Percentiles rank a stretch among this genome's conserved stretches.
Evolutionary conservation across 2,797 vertebrate genomes (phyloP).

Genomic region (Sebastolobus alascanus): DNA sequence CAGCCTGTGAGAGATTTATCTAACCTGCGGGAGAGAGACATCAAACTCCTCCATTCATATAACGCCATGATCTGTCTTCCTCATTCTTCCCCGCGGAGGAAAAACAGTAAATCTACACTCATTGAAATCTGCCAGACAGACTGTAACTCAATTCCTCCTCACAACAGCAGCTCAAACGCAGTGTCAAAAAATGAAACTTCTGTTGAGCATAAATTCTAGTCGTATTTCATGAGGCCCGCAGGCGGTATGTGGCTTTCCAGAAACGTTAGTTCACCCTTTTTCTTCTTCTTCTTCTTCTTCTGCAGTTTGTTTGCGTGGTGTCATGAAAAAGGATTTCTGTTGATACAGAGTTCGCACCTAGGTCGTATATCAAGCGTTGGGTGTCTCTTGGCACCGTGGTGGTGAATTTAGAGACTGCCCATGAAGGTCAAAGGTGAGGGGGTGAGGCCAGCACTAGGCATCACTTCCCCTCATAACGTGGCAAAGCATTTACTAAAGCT

Average conservation of each 20-base stretch:
- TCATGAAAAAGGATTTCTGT: conserved; percentile 51
- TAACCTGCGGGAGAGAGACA: conserved; percentile 6
- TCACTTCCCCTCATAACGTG: conserved; percentile 27
- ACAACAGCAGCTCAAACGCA: conserved; percentile 18
- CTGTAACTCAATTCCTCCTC: conserved; percentile 56
- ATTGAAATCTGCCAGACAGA: conserved; percentile 37
- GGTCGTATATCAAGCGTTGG: conserved; percentile 56
- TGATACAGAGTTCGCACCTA: conserved; percentile 43
- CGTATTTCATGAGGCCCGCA: conserved; percentile 53
- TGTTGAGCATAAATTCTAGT: conserved; percentile 54
- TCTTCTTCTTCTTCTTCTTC: background rate
- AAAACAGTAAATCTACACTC: conserved; percentile 57
- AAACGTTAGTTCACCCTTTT: conserved; percentile 20
- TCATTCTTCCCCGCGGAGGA: conserved; percentile 39
- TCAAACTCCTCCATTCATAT: conserved; percentile 41
- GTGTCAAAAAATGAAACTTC: conserved; percentile 43
- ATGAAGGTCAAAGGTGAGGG: conserved; percentile 79
- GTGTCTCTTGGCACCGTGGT: conserved; percentile 71
- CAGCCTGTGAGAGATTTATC: conserved; percentile 22
- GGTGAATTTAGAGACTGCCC: conserved; percentile 84
- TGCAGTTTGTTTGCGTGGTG: conserved; percentile 13
- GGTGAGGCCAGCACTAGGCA: conserved; percentile 15
- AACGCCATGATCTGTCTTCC: conserved; percentile 33
- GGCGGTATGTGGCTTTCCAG: conserved; percentile 34
- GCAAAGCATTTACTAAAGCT: background rate